Base-by-base conservation (phyloP, 2,888 invertebrate genomes). In the Pseudococcus longispinus region DNA sequence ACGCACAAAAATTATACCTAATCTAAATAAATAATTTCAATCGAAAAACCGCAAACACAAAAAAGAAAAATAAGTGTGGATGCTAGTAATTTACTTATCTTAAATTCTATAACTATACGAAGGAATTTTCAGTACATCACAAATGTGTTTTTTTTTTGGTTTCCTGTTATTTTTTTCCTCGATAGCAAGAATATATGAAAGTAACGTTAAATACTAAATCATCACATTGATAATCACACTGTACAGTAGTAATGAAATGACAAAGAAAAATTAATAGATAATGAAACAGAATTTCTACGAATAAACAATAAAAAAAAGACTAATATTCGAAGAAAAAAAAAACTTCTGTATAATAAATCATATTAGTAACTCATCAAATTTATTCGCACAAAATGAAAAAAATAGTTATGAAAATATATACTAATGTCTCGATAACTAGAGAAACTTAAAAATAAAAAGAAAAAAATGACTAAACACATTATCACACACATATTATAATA, bases 181-280 rank as follows among this genome's bases (percentile, higher is more conserved):
- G 23, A 15, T 60, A 20, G 23, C 9, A 60, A 23, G 9, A 60
- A 60, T 11, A 60, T 11, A 60, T 60, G 23, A 60, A 60, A 70
- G 70, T 65, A 65, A 26, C 18, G 18, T 26, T 70, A 70, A 70
- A 70, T 29, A 70, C 70, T 70, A 70, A 29, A 70, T 70, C 70
- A 70, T 70, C 70, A 70, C 70, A 70, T 70, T 8, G 15, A 70
- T 70, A 29, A 70, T 70, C 70, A 70, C 70, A 70, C 70, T 70
- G 70, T 70, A 70, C 70, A 70, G 13, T 70, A 70, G 18, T 70
- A 29, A 29, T 18, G 29, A 70, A 70, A 70, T 70, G 15, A 70
- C 8, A 0, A 23, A 65, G 9, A 29, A 0, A 26, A 29, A 18
- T 70, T 3, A 29, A 26, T 15, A 29, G 29, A 2, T 18, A 11